A percentile compares a stretch with the other conserved stretches of the same genome.
These are phyloP conservation scores for Athene cunicularia DNA, from an alignment of 2,113 vertebrate genomes.

Conservation along the genomic window DNA sequence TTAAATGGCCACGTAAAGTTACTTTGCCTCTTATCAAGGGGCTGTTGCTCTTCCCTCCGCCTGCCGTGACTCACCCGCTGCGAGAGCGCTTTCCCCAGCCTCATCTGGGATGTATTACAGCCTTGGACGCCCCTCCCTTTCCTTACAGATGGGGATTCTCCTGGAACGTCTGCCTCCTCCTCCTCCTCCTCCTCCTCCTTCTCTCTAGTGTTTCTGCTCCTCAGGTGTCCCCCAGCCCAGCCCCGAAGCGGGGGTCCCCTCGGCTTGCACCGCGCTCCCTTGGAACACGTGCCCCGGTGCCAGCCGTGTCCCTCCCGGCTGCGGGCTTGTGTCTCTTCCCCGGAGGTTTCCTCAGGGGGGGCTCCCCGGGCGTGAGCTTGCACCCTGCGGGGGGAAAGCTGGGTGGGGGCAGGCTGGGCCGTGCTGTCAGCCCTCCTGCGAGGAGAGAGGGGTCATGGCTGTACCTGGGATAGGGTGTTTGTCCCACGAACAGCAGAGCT, in stretches of 20 bases:
- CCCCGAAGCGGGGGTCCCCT: neutral
- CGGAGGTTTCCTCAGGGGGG: neutral
- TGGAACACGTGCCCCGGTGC: accelerated
- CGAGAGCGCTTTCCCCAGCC: conserved; percentile 21
- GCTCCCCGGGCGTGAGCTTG: accelerated
- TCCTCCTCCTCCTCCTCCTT: conserved; percentile 35
- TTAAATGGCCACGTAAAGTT: neutral
- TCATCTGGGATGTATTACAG: conserved; percentile 70
- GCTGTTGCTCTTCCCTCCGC: neutral
- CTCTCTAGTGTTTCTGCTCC: conserved; percentile 33
- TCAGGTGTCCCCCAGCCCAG: neutral
- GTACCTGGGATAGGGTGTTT: accelerated
- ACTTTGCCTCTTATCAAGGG: conserved; percentile 17
- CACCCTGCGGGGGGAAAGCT: accelerated
- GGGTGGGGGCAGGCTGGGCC: neutral
- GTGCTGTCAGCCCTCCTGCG: neutral
- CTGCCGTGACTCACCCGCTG: neutral
- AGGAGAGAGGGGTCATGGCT: neutral
- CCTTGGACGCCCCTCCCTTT: conserved; percentile 42
- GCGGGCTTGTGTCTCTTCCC: neutral
- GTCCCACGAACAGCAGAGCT: neutral
- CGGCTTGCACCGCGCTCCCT: neutral
- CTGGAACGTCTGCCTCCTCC: conserved; percentile 57
- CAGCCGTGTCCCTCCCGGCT: neutral
- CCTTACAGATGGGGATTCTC: conserved; percentile 67